phyloP scores from a whole-genome alignment of 2,113 vertebrate species.

The Equus quagga region DNA sequence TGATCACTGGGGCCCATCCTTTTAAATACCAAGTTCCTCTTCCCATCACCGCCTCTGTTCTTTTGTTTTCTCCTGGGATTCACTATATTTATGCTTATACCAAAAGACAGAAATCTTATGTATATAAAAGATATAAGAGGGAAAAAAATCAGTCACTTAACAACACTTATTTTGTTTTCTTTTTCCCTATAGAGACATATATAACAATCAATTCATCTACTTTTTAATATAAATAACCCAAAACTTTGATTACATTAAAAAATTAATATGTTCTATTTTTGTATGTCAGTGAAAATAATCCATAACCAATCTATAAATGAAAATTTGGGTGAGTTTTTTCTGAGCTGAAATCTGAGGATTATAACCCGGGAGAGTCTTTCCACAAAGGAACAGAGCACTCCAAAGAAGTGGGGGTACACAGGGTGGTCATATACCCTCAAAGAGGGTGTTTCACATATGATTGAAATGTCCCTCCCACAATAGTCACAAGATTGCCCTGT shows the following conservation, averaged over 20 bases:
- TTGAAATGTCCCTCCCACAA: too few relatives aligned
- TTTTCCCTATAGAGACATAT: background rate
- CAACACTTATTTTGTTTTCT: background rate
- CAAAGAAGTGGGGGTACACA: too few relatives aligned
- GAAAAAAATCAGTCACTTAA: background rate
- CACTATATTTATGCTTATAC: background rate
- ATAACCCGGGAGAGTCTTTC: too few relatives aligned
- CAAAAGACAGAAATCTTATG: background rate
- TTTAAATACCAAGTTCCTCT: background rate
- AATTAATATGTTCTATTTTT: background rate
- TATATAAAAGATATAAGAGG: background rate
- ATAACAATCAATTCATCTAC: background rate
- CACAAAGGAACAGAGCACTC: too few relatives aligned
- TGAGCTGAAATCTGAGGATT: too few relatives aligned
- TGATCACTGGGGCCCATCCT: background rate
- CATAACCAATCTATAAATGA: too few relatives aligned
- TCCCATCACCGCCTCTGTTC: background rate
- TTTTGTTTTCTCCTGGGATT: background rate
- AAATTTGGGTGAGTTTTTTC: too few relatives aligned
- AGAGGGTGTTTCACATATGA: too few relatives aligned
- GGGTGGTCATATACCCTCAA: too few relatives aligned
- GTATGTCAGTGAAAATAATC: too few relatives aligned
- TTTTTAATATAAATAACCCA: background rate
- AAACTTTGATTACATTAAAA: background rate
- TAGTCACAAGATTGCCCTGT: too few relatives aligned